Conservation (phyloP, 2,113 vertebrate genomes). For the Pelobates fuscus region DNA sequence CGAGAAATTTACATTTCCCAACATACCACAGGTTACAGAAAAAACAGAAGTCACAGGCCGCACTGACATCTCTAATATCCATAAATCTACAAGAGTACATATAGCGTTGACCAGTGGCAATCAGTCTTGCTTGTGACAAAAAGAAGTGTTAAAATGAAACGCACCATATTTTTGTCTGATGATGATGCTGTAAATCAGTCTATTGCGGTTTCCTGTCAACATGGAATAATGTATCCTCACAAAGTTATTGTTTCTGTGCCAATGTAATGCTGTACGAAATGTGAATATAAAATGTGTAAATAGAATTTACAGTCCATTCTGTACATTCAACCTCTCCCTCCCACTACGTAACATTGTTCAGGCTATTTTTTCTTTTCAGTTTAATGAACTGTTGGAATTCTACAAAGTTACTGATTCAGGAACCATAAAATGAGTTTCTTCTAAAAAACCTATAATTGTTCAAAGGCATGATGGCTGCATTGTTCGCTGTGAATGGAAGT, state of each 20-base stretch:
- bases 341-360: neutral
- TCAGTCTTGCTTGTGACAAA: too few species aligned
- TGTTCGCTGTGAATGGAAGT: neutral
- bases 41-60: too few species aligned
- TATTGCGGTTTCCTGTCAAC: too few species aligned
- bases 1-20: too few species aligned
- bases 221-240: too few species aligned
- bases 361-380: neutral
- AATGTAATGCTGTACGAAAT: neutral
- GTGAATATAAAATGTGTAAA: slow-evolving; percentile 2
- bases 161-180: too few species aligned
- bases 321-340: slow-evolving; percentile 1
- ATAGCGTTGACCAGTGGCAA: too few species aligned
- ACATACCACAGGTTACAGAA: too few species aligned
- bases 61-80: too few species aligned
- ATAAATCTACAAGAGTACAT: too few species aligned
- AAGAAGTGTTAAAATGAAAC: too few species aligned
- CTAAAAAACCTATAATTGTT: slow-evolving; percentile 15
- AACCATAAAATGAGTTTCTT: slow-evolving; percentile 1
- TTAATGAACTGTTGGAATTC: neutral
- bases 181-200: too few species aligned
- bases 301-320: neutral
- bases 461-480: neutral
- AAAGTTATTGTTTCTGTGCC: neutral
- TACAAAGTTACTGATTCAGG: slow-evolving; percentile 18